Evolutionary conservation across 2,797 vertebrate genomes (phyloP).

Genomic region (Artibeus jamaicensis): DNA sequence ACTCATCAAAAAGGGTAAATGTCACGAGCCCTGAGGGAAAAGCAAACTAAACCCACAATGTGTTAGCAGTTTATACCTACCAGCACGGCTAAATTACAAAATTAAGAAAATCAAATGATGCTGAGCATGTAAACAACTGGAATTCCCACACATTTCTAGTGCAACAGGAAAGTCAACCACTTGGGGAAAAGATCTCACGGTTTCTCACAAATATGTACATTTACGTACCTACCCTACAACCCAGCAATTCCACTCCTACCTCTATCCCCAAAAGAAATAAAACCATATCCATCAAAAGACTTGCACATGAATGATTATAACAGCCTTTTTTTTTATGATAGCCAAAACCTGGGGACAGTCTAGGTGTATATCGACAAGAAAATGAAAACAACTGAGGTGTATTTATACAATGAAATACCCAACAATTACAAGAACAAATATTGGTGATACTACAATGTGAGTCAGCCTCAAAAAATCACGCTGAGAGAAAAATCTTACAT

Average conservation of each 20-base stretch:
- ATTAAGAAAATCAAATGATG: background rate
- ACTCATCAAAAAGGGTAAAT: background rate
- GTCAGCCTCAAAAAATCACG: background rate
- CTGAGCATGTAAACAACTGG: background rate
- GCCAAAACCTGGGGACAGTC: background rate
- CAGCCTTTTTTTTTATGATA: background rate
- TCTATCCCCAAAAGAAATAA: slow-evolving; percentile 23
- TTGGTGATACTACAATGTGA: background rate
- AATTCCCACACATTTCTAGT: background rate
- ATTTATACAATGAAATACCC: background rate
- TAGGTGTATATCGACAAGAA: background rate
- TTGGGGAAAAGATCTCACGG: background rate
- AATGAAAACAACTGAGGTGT: background rate
- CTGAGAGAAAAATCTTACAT: background rate
- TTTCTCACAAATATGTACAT: slow-evolving; percentile 5
- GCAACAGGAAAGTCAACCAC: background rate
- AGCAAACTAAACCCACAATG: background rate
- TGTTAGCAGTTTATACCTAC: background rate
- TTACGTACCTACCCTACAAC: background rate
- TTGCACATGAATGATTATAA: background rate
- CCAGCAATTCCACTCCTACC: background rate
- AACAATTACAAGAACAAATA: background rate
- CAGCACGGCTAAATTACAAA: background rate
- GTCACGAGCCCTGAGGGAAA: slow-evolving; percentile 2
- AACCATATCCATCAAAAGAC: background rate